A percentile compares a stretch with the other conserved stretches of the same genome.
Evolutionary conservation across 2,113 vertebrate genomes (phyloP).

Genomic region (Petromus typicus): DNA sequence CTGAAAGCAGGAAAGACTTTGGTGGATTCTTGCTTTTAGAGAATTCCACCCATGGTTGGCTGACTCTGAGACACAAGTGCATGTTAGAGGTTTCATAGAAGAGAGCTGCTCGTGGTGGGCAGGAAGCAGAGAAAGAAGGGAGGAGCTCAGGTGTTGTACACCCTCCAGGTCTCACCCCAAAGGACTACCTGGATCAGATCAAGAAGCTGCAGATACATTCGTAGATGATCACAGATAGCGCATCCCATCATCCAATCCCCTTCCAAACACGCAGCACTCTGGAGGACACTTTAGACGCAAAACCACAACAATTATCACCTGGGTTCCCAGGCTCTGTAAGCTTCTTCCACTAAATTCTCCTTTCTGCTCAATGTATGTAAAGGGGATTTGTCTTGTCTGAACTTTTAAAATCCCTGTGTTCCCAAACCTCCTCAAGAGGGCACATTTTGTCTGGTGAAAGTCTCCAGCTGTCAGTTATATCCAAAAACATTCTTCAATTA

Average conservation of each 20-base stretch:
- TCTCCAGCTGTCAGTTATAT: not conserved
- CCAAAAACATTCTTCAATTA: not conserved
- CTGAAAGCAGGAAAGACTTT: not conserved
- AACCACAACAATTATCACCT: not conserved
- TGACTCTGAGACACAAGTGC: not conserved
- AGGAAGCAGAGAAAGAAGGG: not conserved
- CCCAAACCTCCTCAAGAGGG: not conserved
- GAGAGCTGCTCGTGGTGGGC: not conserved
- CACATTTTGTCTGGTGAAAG: not conserved
- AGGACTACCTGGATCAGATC: not conserved
- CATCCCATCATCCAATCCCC: not conserved
- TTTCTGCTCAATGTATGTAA: not conserved
- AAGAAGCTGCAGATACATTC: not conserved
- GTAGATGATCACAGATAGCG: not conserved
- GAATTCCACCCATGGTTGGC: not conserved
- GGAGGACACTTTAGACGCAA: not conserved
- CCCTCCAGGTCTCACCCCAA: not conserved
- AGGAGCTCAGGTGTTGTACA: not conserved
- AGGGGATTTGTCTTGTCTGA: not conserved
- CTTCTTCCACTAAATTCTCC: not conserved
- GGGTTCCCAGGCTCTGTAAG: not conserved
- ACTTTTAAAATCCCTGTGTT: not conserved
- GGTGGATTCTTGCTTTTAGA: not conserved
- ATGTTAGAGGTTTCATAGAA: not conserved
- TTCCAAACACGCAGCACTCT: not conserved